Conservation (phyloP, 2,797 vertebrate species). For the Phoebastria nigripes region DNA sequence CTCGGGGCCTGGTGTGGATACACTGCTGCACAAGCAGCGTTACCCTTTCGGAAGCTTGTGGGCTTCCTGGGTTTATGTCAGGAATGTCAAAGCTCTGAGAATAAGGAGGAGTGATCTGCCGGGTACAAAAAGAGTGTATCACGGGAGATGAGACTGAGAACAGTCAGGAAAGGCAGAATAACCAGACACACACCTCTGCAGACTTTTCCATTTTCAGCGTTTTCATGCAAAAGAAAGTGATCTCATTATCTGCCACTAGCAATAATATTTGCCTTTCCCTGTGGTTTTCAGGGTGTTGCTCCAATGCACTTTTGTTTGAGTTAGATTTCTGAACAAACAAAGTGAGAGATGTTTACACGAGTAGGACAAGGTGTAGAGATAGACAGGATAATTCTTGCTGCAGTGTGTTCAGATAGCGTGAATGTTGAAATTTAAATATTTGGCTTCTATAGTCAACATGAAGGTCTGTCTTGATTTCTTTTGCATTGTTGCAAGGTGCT, state of each 20-base stretch:
- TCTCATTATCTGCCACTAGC: background rate
- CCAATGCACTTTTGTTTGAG: conserved; percentile 45
- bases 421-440: conserved; percentile 45
- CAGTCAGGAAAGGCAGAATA: background rate
- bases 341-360: conserved; percentile 36
- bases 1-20: background rate
- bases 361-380: conserved; percentile 29
- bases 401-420: background rate
- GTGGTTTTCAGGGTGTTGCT: conserved; percentile 15
- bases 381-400: conserved; percentile 28
- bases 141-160: background rate
- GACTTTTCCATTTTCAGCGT: background rate
- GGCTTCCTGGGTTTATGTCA: background rate
- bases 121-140: background rate
- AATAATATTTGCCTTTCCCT: conserved; percentile 39
- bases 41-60: background rate
- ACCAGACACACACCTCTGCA: background rate
- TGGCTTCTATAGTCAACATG: conserved; percentile 22
- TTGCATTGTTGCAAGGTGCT: background rate
- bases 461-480: background rate
- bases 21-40: background rate
- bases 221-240: conserved; percentile 11
- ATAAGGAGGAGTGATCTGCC: background rate
- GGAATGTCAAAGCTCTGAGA: background rate
- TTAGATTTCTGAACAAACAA: conserved; percentile 59